Percentiles rank a stretch among this genome's conserved stretches.
Conservation (phyloP, 2,888 invertebrate species). For the Drosophila barbarae region DNA sequence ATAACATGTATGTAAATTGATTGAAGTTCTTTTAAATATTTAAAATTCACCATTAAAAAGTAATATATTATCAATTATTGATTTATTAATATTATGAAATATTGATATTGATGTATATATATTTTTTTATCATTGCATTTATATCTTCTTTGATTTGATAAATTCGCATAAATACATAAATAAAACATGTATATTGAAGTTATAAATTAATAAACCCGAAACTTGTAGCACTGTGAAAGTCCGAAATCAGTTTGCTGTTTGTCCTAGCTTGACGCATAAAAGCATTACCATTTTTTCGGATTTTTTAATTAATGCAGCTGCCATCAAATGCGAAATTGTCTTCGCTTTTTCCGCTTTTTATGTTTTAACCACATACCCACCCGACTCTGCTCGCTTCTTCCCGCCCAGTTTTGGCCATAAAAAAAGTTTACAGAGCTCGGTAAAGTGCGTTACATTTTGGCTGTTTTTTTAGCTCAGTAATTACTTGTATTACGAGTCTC, state of each 20-base stretch:
- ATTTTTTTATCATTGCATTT: too few relatives aligned
- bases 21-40: not conserved
- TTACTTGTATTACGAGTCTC: not conserved
- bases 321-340: slow-evolving; percentile 34
- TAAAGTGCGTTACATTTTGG: slow-evolving; percentile 16
- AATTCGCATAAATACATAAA: too few relatives aligned
- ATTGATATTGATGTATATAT: too few relatives aligned
- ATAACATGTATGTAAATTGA: not conserved
- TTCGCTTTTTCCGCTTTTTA: not conserved
- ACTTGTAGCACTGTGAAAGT: slow-evolving; percentile 17
- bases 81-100: not conserved
- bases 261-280: slow-evolving; percentile 15
- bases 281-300: slow-evolving; percentile 24
- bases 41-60: too few relatives aligned
- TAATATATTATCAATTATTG: not conserved
- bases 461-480: not conserved
- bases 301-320: slow-evolving; percentile 40
- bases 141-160: too few relatives aligned
- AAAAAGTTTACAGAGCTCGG: not conserved
- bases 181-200: not conserved
- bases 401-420: slow-evolving; percentile 10
- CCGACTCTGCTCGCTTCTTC: not conserved
- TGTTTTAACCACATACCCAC: slow-evolving; percentile 3
- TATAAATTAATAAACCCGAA: not conserved
- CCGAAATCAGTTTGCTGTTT: slow-evolving; percentile 3